These are phyloP conservation scores for Nomada goodeniana DNA, from an alignment of 2,888 invertebrate species.

Conservation along the genomic window DNA sequence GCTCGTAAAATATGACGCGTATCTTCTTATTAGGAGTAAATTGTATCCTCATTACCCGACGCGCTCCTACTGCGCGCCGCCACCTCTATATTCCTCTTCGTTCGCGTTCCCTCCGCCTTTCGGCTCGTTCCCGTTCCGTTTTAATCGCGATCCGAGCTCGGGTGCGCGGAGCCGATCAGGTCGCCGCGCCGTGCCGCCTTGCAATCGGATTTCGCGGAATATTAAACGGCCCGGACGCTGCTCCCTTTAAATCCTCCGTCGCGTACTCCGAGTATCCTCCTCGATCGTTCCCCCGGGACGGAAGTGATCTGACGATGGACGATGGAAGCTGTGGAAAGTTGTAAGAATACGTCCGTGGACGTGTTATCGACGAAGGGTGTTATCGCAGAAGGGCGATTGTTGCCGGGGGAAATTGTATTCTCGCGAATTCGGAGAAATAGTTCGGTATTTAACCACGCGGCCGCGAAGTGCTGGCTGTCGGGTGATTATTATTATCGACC, in stretches of 20 bases:
- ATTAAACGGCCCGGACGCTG: conserved; percentile 19
- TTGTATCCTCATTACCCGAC: conserved; percentile 79
- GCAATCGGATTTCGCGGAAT: conserved; percentile 29
- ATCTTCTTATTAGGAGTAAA: conserved; percentile 83
- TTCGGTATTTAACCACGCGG: background rate
- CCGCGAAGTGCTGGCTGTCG: background rate
- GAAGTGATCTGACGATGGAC: background rate
- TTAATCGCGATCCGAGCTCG: conserved; percentile 42
- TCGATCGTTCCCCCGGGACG: background rate
- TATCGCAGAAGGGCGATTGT: background rate
- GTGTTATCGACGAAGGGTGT: background rate
- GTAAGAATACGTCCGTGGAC: background rate
- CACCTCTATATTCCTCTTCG: background rate
- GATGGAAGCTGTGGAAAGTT: background rate
- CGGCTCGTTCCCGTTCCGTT: conserved; percentile 43
- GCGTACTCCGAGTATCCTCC: too few species aligned
- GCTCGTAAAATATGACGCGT: conserved; percentile 81
- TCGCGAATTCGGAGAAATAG: conserved; percentile 7
- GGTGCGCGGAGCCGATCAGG: conserved; percentile 35
- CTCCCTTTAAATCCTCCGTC: background rate
- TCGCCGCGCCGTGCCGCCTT: conserved; percentile 16
- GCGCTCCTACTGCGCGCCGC: conserved; percentile 40
- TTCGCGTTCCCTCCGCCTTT: background rate
- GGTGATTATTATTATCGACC: conserved; percentile 37
- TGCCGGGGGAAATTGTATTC: conserved; percentile 3